Conservation (phyloP, 2,113 vertebrate species). For the Aspiorhynchus laticeps region DNA sequence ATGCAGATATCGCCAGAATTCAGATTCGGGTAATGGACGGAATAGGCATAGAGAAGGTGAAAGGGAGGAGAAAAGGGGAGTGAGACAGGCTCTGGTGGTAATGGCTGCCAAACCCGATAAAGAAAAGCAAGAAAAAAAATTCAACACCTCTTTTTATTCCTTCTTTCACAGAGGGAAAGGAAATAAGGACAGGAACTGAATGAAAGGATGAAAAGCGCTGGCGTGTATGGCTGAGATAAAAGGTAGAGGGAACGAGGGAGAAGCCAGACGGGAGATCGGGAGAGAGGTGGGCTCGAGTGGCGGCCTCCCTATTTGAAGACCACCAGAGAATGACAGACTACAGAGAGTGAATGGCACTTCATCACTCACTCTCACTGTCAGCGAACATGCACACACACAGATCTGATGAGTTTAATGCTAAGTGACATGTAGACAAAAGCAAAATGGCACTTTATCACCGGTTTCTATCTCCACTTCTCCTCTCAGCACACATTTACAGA, state of each 20-base stretch:
- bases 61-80: constrained; percentile 57
- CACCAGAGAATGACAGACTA: constrained; percentile 75
- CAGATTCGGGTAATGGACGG: neutral
- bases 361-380: constrained; percentile 70
- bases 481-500: neutral
- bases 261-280: constrained; percentile 53
- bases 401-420: constrained; percentile 40
- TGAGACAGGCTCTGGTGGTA: constrained; percentile 68
- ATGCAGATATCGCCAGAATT: too few relatives aligned
- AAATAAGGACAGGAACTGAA: constrained; percentile 67
- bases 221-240: constrained; percentile 78
- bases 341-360: constrained; percentile 75
- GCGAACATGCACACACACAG: constrained; percentile 69
- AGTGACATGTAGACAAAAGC: constrained; percentile 45
- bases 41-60: constrained; percentile 23
- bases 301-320: constrained; percentile 69
- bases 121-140: constrained; percentile 53
- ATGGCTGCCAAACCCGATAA: constrained; percentile 72
- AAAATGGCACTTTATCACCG: constrained; percentile 41
- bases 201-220: constrained; percentile 74
- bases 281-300: constrained; percentile 68
- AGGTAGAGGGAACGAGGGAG: constrained; percentile 60
- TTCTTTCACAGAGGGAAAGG: constrained; percentile 57
- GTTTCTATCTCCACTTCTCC: constrained; percentile 35
- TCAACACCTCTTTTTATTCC: constrained; percentile 62